phyloP scores from a whole-genome alignment of 1,140 invertebrate genomes.

The Diploscapter pachys region DNA sequence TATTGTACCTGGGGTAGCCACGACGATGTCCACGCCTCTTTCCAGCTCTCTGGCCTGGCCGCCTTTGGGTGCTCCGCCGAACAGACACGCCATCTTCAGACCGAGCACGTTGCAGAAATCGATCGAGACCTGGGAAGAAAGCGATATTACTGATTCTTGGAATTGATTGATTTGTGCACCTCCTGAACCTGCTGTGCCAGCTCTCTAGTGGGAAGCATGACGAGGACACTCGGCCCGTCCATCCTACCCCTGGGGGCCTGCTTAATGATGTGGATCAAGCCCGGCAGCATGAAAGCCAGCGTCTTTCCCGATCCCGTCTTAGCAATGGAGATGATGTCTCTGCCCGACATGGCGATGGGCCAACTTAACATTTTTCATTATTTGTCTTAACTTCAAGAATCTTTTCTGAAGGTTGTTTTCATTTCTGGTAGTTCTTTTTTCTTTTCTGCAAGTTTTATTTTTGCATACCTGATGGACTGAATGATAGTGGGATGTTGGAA shows the following conservation, averaged over 20 bases:
- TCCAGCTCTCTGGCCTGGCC: slow-evolving; percentile 79
- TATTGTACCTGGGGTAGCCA: slow-evolving; percentile 74
- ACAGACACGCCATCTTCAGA: slow-evolving; percentile 81
- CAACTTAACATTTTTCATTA: slow-evolving; percentile 44
- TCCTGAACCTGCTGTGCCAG: slow-evolving; percentile 92
- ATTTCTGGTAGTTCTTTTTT: too few relatives aligned
- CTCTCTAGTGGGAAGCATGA: slow-evolving; percentile 88
- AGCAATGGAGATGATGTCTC: slow-evolving; percentile 65
- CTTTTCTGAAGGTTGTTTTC: too few relatives aligned
- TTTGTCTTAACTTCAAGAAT: too few relatives aligned
- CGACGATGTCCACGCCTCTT: slow-evolving; percentile 68
- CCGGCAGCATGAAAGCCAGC: slow-evolving; percentile 66
- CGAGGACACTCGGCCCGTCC: slow-evolving; percentile 64
- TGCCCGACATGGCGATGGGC: slow-evolving; percentile 63
- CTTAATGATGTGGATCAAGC: slow-evolving; percentile 86
- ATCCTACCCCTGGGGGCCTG: slow-evolving; percentile 64
- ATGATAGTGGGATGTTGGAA: slow-evolving; percentile 60
- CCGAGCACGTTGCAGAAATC: slow-evolving; percentile 81
- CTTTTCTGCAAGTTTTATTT: too few relatives aligned
- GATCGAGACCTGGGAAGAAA: slow-evolving; percentile 67
- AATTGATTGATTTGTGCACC: slow-evolving; percentile 23
- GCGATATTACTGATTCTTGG: background rate
- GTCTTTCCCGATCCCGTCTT: slow-evolving; percentile 69
- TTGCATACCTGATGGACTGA: slow-evolving; percentile 48
- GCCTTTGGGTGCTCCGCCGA: slow-evolving; percentile 90